phyloP scores from a whole-genome alignment of 2,888 invertebrate genomes.

The Parnassius mnemosyne region DNA sequence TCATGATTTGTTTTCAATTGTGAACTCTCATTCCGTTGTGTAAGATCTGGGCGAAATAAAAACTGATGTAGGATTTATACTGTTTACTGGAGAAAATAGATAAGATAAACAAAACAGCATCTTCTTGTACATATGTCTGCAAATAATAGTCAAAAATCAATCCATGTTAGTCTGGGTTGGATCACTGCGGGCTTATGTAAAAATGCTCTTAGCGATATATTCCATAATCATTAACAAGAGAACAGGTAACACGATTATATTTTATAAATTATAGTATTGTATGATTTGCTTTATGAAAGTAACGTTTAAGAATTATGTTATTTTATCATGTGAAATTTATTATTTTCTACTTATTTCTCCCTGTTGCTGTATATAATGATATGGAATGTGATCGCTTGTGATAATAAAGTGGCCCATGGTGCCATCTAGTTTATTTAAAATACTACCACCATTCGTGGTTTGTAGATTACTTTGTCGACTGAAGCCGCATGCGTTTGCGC shows the following conservation, averaged over 20 bases:
- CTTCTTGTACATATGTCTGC: too few relatives aligned
- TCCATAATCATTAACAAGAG: conserved; percentile 7
- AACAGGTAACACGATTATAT: neutral
- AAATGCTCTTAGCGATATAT: conserved; percentile 1
- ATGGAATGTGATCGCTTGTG: conserved; percentile 9
- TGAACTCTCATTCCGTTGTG: too few relatives aligned
- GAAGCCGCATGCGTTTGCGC: conserved; percentile 20
- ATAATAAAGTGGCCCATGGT: neutral
- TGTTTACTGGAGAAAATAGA: too few relatives aligned
- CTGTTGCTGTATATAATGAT: conserved; percentile 7
- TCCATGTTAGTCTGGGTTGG: too few relatives aligned
- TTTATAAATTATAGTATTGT: too few relatives aligned
- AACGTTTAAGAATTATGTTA: neutral
- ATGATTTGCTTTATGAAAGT: too few relatives aligned
- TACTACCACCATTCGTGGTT: neutral
- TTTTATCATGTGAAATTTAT: neutral
- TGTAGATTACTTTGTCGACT: neutral
- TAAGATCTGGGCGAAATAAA: too few relatives aligned
- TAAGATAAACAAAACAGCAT: too few relatives aligned
- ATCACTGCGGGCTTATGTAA: neutral
- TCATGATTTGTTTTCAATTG: too few relatives aligned
- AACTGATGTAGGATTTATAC: too few relatives aligned
- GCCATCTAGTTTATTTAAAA: neutral
- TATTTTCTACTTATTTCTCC: conserved; percentile 1
- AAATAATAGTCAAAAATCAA: too few relatives aligned